These are phyloP conservation scores for Gastrophryne carolinensis DNA, from an alignment of 2,797 vertebrate genomes.

Conservation along the genomic window DNA sequence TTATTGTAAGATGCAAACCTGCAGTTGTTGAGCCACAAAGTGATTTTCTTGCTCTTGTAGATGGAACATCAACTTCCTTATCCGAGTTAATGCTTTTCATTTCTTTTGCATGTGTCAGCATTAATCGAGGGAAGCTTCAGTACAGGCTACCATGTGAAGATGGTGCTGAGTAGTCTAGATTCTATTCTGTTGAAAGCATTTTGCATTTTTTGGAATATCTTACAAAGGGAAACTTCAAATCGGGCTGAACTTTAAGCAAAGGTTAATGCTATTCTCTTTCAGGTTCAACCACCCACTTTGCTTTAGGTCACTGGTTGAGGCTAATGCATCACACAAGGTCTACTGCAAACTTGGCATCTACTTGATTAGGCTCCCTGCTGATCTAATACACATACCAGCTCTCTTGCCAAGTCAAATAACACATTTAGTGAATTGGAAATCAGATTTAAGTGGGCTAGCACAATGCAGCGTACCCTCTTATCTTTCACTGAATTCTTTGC, in stretches of 20 bases:
- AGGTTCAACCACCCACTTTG: conserved; percentile 89
- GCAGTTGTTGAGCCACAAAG: conserved; percentile 66
- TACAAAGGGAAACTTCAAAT: conserved; percentile 78
- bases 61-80: conserved; percentile 75
- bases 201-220: conserved; percentile 63
- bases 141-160: conserved; percentile 73
- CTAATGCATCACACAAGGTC: conserved; percentile 81
- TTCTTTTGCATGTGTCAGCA: conserved; percentile 79
- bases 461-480: conserved; percentile 84
- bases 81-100: conserved; percentile 77
- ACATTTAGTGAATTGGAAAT: conserved; percentile 94
- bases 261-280: conserved; percentile 84
- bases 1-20: conserved; percentile 56
- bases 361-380: conserved; percentile 86
- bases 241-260: conserved; percentile 81
- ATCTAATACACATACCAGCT: conserved; percentile 85
- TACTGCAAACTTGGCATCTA: conserved; percentile 87
- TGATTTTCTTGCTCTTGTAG: conserved; percentile 67
- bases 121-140: conserved; percentile 72
- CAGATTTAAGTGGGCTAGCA: conserved; percentile 89
- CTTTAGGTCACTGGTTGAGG: conserved; percentile 89
- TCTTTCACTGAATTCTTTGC: conserved; percentile 79
- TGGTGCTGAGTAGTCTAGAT: conserved; percentile 77
- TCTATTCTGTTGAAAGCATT: conserved; percentile 75
- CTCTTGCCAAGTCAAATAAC: conserved; percentile 95